These are phyloP conservation scores for Microplitis deprimator DNA, from an alignment of 2,888 invertebrate genomes.

Conservation along the genomic window DNA sequence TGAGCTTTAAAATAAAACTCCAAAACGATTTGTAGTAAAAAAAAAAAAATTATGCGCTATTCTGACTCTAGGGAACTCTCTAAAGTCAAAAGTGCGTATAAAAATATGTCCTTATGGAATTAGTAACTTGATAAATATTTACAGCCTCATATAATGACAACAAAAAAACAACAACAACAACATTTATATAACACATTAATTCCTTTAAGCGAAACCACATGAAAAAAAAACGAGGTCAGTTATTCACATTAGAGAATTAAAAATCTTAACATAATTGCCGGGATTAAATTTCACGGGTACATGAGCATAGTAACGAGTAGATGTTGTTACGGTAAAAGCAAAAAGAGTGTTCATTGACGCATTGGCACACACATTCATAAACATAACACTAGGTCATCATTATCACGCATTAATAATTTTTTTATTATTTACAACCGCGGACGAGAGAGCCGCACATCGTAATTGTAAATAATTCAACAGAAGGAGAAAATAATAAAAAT, in stretches of 20 bases:
- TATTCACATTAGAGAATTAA: background rate
- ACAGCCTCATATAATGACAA: slow-evolving; percentile 4
- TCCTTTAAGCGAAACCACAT: slow-evolving; percentile 4
- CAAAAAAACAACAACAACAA: background rate
- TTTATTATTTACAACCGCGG: background rate
- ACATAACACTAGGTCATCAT: background rate
- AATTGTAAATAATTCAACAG: background rate
- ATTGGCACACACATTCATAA: background rate
- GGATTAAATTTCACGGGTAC: slow-evolving; percentile 8
- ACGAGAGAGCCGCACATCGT: background rate
- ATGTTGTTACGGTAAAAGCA: slow-evolving; percentile 1
- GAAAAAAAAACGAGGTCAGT: slow-evolving; percentile 12
- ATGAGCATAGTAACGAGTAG: background rate
- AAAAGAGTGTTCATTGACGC: slow-evolving; percentile 7
- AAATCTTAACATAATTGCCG: background rate
- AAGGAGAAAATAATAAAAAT: slow-evolving; percentile 4
- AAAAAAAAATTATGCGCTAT: no score
- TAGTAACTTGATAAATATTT: background rate
- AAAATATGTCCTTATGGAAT: background rate
- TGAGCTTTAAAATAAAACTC: no score
- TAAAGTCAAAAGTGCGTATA: no score
- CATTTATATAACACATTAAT: background rate
- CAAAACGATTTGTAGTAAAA: no score
- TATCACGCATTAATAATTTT: slow-evolving; percentile 2
- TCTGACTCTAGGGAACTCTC: no score